These are phyloP conservation scores for Fragum fragum DNA, from an alignment of 2,888 invertebrate species.

Conservation along the genomic window DNA sequence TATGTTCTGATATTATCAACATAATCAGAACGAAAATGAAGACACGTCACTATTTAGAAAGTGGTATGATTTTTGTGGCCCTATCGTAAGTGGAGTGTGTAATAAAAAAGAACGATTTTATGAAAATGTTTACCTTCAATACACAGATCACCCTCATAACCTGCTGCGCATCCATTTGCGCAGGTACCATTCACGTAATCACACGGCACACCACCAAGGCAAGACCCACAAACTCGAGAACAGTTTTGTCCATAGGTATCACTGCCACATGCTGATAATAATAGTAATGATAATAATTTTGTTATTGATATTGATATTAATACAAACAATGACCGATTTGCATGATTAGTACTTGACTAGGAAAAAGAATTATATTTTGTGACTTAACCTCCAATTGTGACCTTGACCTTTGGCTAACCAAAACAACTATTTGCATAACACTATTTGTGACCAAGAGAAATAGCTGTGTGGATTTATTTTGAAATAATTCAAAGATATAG, in stretches of 20 bases:
- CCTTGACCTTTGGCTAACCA: too few species aligned
- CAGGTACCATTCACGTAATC: background rate
- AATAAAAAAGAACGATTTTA: background rate
- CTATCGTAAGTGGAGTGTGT: background rate
- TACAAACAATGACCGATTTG: background rate
- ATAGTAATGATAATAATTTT: background rate
- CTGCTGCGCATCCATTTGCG: background rate
- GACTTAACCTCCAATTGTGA: too few species aligned
- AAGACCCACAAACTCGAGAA: background rate
- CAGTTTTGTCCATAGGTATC: background rate
- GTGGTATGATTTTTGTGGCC: too few species aligned
- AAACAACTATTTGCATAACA: too few species aligned
- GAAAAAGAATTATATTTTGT: background rate
- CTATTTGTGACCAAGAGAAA: too few species aligned
- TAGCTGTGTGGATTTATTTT: too few species aligned
- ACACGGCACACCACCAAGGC: background rate
- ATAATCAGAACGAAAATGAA: too few species aligned
- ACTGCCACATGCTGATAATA: background rate
- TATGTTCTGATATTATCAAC: too few species aligned
- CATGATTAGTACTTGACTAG: background rate
- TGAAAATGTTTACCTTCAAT: conserved; percentile 11
- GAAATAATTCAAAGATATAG: too few species aligned
- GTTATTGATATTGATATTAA: background rate
- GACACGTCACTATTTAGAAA: too few species aligned
- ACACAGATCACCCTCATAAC: conserved; percentile 1